Base-by-base conservation (phyloP, 2,113 vertebrate species). In the Anolis carolinensis region DNA sequence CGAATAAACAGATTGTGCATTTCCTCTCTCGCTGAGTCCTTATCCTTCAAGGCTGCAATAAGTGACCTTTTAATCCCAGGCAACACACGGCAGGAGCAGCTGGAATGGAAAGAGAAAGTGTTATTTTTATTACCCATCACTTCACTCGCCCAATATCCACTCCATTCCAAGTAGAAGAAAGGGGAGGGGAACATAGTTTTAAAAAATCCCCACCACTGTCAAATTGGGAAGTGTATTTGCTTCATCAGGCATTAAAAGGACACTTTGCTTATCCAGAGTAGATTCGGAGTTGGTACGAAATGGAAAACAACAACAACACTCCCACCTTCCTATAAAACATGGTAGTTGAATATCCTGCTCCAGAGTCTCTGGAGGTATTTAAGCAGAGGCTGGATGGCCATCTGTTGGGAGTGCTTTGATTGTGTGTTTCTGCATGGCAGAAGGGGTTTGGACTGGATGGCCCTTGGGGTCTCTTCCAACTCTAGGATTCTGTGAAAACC, bases 1-100 rank as follows among this genome's bases (percentile, higher is more conserved):
- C 89, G 91, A 94, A 93, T 94, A 94, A 94, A 94, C 93, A 93
- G 91, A 89, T 91, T 79, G 91, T 86, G 92, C 91, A 87, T 92
- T 85, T 92, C 65, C 91, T 90, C 89, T 91, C 88, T 92, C 91
- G 86, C 82, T 86, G 85, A 88, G 72, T 85, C 90, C 50, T 73
- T 82, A 89, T 89, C 93, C 92, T 93, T 92, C 91, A 91, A 93
- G 90, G 76, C 91, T 91, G 90, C 92, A 95, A 89, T 93, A 94
- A 92, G 55, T 77, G 90, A 94, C 48, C 82, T 91, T 92, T 93
- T 94, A 90, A 91, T 94, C 86, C 68, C n/a, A 82, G 78, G 85
- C 72, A 91, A 90, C 91, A 93, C 85, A 32, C 85, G 88, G 87
- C 48, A 52, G 82, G 90, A 89, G 86, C 88, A 93, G 90, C 79